Conservation (phyloP, 2,797 vertebrate genomes). For the Poecilia picta region DNA sequence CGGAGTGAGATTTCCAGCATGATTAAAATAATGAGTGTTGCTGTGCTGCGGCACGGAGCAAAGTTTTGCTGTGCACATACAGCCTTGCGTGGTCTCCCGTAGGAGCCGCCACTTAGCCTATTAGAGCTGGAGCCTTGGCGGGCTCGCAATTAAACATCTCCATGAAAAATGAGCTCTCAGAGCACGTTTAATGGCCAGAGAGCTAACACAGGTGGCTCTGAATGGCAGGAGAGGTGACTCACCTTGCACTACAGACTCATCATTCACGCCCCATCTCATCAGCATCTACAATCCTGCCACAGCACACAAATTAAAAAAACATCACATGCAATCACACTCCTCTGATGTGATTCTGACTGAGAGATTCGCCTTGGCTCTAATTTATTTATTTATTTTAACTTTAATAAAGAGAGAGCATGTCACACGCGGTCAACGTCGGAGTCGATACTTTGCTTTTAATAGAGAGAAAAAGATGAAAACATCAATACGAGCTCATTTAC, state of each 20-base stretch:
- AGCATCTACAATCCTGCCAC: constrained; percentile 21
- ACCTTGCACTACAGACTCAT: constrained; percentile 50
- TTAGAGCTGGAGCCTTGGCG: constrained; percentile 61
- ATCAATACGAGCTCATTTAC: constrained; percentile 76
- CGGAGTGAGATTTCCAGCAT: constrained; percentile 45
- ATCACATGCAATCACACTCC: constrained; percentile 7
- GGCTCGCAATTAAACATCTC: constrained; percentile 77
- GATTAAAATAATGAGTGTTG: constrained; percentile 64
- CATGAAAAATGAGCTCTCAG: constrained; percentile 77
- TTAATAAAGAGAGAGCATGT: constrained; percentile 65
- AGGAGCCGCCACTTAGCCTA: constrained; percentile 72
- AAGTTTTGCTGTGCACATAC: constrained; percentile 68
- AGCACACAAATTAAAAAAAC: constrained; percentile 17
- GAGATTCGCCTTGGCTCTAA: constrained; percentile 21
- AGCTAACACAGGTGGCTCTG: constrained; percentile 65
- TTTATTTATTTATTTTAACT: constrained; percentile 2
- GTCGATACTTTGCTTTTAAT: constrained; percentile 70
- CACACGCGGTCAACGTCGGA: constrained; percentile 66
- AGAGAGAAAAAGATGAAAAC: constrained; percentile 74
- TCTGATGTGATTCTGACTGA: constrained; percentile 21
- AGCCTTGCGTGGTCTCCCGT: constrained; percentile 60
- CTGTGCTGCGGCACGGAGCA: constrained; percentile 33
- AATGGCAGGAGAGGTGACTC: constrained; percentile 68
- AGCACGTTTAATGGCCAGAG: constrained; percentile 79
- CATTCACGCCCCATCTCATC: constrained; percentile 45